A percentile compares a stretch with the other conserved stretches of the same genome.
Conservation (phyloP, 2,888 invertebrate species). For the Cantharis nigra region DNA sequence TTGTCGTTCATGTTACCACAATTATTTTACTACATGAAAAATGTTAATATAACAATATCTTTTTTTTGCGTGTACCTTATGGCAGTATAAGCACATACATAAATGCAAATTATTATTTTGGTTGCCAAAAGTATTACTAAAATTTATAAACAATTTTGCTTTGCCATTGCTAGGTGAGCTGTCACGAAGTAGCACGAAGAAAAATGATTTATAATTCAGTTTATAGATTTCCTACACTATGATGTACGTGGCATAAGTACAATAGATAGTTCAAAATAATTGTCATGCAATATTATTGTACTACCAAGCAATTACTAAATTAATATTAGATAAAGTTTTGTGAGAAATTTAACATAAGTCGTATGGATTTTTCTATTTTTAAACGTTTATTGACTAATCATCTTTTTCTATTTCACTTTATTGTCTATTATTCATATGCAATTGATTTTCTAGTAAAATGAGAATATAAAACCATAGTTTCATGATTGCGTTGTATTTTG, state of each 20-base stretch:
- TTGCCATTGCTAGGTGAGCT: neutral
- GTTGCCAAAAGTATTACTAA: too few relatives aligned
- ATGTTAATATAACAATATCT: too few relatives aligned
- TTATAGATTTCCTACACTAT: neutral
- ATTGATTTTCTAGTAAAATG: neutral
- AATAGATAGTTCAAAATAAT: neutral
- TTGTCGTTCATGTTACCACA: too few relatives aligned
- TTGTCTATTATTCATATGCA: neutral
- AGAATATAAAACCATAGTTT: neutral
- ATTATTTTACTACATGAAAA: too few relatives aligned
- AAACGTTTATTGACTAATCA: neutral
- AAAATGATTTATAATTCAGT: neutral
- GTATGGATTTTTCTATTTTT: constrained; percentile 3
- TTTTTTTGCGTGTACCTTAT: too few relatives aligned
- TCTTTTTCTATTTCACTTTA: neutral
- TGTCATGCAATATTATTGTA: neutral
- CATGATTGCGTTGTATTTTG: neutral
- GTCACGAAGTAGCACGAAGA: neutral
- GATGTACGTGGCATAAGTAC: neutral
- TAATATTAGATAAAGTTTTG: neutral
- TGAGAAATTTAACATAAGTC: constrained; percentile 1
- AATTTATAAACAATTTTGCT: neutral
- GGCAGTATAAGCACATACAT: too few relatives aligned
- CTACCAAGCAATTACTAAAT: neutral
- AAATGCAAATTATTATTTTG: too few relatives aligned